These are phyloP conservation scores for Gortyna flavago DNA, from an alignment of 2,888 invertebrate species.

Conservation along the genomic window DNA sequence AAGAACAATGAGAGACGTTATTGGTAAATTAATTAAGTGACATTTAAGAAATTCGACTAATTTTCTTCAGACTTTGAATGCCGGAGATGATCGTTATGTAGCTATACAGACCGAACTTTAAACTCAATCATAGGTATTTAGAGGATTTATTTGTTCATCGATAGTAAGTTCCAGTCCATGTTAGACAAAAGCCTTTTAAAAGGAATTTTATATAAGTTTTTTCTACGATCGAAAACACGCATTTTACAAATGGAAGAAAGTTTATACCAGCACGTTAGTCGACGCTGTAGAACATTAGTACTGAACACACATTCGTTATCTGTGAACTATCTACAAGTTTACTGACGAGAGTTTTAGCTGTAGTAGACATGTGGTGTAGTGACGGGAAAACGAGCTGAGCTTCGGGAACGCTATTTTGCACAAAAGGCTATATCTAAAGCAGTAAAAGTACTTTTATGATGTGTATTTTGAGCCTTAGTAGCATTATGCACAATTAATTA, in stretches of 20 bases:
- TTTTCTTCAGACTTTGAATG: slow-evolving; percentile 10
- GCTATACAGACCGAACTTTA: neutral
- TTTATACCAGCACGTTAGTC: neutral
- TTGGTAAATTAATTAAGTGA: slow-evolving; percentile 2
- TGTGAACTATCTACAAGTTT: neutral
- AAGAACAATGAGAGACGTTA: slow-evolving; percentile 2
- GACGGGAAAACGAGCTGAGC: neutral
- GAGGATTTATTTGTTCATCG: neutral
- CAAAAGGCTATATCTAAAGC: neutral
- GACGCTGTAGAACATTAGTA: neutral
- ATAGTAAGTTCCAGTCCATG: neutral
- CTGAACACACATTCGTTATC: slow-evolving; percentile 1
- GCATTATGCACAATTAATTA: neutral
- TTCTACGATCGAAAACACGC: neutral
- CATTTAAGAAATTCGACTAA: neutral
- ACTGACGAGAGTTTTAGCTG: neutral
- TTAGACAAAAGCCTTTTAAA: neutral
- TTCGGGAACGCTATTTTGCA: neutral
- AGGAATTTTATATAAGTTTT: neutral
- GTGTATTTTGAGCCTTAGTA: neutral
- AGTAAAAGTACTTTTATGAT: neutral
- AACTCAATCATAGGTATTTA: neutral
- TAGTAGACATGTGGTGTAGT: neutral
- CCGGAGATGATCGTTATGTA: neutral
- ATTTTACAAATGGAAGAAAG: neutral